Base-by-base conservation (phyloP, 1,140 invertebrate genomes). In the Maconellicoccus hirsutus region DNA sequence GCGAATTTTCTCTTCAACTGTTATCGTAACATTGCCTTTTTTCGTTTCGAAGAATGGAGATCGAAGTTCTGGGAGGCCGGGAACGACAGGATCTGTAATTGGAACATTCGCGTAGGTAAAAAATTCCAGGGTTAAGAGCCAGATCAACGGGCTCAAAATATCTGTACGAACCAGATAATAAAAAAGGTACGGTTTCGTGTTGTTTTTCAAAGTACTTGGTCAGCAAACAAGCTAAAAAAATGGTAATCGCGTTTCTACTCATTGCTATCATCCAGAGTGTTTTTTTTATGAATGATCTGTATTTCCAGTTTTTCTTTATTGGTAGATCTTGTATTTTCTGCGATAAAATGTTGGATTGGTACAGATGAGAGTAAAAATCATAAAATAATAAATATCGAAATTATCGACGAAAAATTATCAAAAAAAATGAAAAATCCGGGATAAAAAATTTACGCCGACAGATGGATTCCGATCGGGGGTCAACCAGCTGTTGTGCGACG, bases 191-290 rank as follows among this genome's bases (percentile, higher is more conserved):
- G 25, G 61, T 66, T 66, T 16, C 61, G 25, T 66, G 61, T 8
- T 26, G 19, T 26, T 23, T 66, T 66, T 66, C 61, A 25, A 66
- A 66, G 25, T 66, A 66, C 10, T 25, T 23, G 10, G 61, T 66
- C 61, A 66, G 16, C 61, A 66, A 16, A 66, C 61, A 66, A 25
- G 61, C 25, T 14, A 66, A 26, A 12, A 66, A 66, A 25, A 66
- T 66, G 61, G 61, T 66, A 14, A 66, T 66, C 4, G 61, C 61
- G 25, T 66, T 66, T 23, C 22, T 66, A 26, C 61, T 66, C 61
- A 66, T 66, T 16, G 61, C 21, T 25, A 66, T 66, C 22, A 23
- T 8, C 61, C 61, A 66, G 3, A 66, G 16, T 66, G 16, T 16
- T 25, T 26, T 23, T 16, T 66, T 66, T 4, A 66, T 66, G 3